phyloP scores from a whole-genome alignment of 2,888 invertebrate genomes.

The Nomada flava region DNA sequence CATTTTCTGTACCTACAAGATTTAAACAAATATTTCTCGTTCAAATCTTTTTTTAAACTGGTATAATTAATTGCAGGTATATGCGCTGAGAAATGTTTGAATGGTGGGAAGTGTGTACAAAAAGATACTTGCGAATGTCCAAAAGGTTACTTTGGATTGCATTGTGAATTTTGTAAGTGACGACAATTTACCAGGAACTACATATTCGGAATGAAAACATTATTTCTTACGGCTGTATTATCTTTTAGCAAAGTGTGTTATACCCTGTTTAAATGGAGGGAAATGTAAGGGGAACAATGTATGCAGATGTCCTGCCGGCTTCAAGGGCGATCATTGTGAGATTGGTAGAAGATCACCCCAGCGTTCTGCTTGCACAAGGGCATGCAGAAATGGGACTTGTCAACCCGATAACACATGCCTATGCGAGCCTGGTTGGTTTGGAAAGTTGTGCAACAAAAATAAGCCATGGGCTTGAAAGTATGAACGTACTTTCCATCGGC shows the following conservation, averaged over 20 bases:
- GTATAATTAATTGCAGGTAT: constrained; percentile 88
- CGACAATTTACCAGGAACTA: not conserved
- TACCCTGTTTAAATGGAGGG: constrained; percentile 96
- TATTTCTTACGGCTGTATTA: constrained; percentile 21
- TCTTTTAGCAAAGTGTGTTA: constrained; percentile 91
- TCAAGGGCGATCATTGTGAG: constrained; percentile 96
- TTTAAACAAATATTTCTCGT: constrained; percentile 8
- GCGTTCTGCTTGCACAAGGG: constrained; percentile 89
- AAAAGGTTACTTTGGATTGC: constrained; percentile 95
- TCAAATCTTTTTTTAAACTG: not conserved
- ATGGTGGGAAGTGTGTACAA: constrained; percentile 97
- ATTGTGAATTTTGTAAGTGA: constrained; percentile 95
- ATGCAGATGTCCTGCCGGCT: constrained; percentile 94
- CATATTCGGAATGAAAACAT: not conserved
- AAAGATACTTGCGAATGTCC: constrained; percentile 97
- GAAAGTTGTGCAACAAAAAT: constrained; percentile 92
- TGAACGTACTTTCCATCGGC: constrained; percentile 31
- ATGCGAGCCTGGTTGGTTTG: constrained; percentile 94
- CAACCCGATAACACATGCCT: constrained; percentile 89
- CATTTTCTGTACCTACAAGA: constrained; percentile 67
- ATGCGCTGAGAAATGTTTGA: constrained; percentile 95
- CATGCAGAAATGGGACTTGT: constrained; percentile 92
- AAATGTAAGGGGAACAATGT: constrained; percentile 95
- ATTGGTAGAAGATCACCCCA: constrained; percentile 90
- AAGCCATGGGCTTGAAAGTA: constrained; percentile 84